Evolutionary conservation across 2,888 invertebrate genomes (phyloP), one percentile per base, ranked within the genome.

Genomic region (Tetragonula carbonaria): DNA sequence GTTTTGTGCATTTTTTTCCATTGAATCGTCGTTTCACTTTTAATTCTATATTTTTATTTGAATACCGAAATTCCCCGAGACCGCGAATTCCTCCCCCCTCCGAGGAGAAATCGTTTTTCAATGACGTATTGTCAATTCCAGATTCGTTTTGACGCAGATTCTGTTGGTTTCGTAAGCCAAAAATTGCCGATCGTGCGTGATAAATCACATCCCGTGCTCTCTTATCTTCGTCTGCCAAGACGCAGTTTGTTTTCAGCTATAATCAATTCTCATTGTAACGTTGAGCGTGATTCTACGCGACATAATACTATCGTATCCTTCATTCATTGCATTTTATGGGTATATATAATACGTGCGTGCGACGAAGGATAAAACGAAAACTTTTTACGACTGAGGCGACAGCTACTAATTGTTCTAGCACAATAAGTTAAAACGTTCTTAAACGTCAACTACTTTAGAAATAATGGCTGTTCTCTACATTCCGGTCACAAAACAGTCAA

Each of bases 221-320:
- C 76, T 89, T 89, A 89, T 88, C 89, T 73, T 53, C 63, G 14
- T 66, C 50, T 59, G 16, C 55, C 53, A 28, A 85, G 75, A 59
- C 55, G 76, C 76, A 74, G 57, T 86, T 78, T 71, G 73, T 80
- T 80, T 77, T 74, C 73, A 70, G 50, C 28, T 68, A 21, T n/a
- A 59, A 80, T 82, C 74, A 78, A 71, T 80, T 83, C n/a, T 76
- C 68, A 68, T 74, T 81, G 45, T 57, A 63, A 68, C 63, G 74
- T 45, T 38, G n/a, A 16, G 50, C 28, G 23, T 68, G 50, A n/a
- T n/a, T 23, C 51, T 38, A 4, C 18, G 16, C n/a, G 59, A 57
- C 23, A 38, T 13, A 38, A 33, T 21, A 62, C 57, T 70, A 38
- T 55, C 74, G 62, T 23, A 33, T n/a, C 11, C 23, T 21, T 51